Evolutionary conservation across 2,888 invertebrate genomes (phyloP), one percentile per base, ranked within the genome.

Genomic region (Meandrusa payeni): DNA sequence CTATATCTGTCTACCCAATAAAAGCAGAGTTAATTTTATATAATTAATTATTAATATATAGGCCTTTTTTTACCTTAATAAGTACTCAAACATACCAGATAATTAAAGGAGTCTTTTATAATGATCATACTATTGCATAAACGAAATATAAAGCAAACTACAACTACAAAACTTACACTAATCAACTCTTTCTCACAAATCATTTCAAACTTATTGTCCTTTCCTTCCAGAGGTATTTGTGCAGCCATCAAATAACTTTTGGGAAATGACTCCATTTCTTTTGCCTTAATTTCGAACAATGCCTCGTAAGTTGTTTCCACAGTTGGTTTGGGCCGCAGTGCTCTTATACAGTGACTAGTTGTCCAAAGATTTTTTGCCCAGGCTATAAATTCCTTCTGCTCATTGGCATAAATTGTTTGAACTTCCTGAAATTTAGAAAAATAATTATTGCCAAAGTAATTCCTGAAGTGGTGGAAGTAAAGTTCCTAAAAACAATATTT

Each of bases 311-410:
- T 62, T 0, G 50, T 52, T 29, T 86, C 85, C 1, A 80, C 54
- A 0, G 46, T 33, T 0, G 76, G 78, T 23, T 75, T 78, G 0
- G 83, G 81, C 0, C 76, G 61, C 1, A 86, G 46, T 0, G 77
- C 78, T 5, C 81, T 55, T 1, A 71, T 57, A 31, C 77, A 80
- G 17, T 82, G 76, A 2, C 51, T 57, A 0, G 50, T 69, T 0
- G 54, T 43, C 86, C 86, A 87, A 0, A 72, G 41, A 0, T 54
- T 39, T 46, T 72, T 78, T 0, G 82, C 82, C 86, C 86, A 87
- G 32, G 72, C 71, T 47, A 56, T 55, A 48, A 56, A 87, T 31
- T 79, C 82, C 39, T 74, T 55, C 47, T 85, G 76, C 48, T 87
- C 86, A 20, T 68, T 63, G 23, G 57, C 45, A 41, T 85, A 86